Conservation (phyloP, 2,888 invertebrate species). For the Campoplex capitator region DNA sequence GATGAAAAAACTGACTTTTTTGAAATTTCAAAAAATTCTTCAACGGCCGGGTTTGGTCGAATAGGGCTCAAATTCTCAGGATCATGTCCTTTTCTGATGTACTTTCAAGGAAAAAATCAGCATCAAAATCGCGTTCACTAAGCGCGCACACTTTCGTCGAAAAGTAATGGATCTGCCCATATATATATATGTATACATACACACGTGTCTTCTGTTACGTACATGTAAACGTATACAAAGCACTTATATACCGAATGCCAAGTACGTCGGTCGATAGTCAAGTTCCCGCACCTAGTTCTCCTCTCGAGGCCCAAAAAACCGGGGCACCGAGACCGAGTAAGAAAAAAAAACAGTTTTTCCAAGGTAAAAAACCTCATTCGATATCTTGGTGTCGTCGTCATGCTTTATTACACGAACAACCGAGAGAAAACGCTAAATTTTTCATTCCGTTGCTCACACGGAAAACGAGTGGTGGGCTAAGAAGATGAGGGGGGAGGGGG, state of each 20-base stretch:
- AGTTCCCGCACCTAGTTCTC: constrained; percentile 17
- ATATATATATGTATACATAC: too few species aligned
- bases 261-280: constrained; percentile 34
- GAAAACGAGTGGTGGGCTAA: background rate
- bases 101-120: too few species aligned
- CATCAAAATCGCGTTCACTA: too few species aligned
- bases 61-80: too few species aligned
- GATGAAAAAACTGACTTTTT: too few species aligned
- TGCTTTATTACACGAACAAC: background rate
- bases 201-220: background rate
- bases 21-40: too few species aligned
- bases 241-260: constrained; percentile 5
- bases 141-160: too few species aligned
- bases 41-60: too few species aligned
- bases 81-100: too few species aligned
- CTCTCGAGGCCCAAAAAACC: background rate
- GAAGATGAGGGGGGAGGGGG: background rate
- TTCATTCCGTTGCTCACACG: background rate
- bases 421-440: background rate
- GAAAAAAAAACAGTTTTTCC: background rate
- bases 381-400: background rate
- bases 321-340: background rate
- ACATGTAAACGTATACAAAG: background rate
- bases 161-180: too few species aligned
- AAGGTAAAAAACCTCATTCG: background rate